Evolutionary conservation across 1,140 invertebrate species (phyloP).

Genomic region (Formica selysi): DNA sequence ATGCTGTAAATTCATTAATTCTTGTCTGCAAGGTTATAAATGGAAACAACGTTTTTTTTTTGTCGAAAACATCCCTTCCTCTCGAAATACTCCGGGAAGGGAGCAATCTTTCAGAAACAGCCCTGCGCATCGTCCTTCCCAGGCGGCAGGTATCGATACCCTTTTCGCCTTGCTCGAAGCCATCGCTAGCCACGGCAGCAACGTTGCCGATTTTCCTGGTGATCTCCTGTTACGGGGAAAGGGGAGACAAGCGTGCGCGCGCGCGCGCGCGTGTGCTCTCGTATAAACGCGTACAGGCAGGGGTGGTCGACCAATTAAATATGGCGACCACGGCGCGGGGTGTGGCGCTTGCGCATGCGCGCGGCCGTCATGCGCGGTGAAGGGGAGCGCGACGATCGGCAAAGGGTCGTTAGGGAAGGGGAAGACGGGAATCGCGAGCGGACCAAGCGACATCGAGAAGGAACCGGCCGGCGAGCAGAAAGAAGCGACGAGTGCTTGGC

Average conservation of each 20-base stretch:
- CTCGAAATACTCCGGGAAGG: too few species aligned
- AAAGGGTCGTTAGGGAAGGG: not conserved
- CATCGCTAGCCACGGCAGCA: constrained; percentile 51
- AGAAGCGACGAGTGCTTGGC: constrained; percentile 73
- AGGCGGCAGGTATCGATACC: not conserved
- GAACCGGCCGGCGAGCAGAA: constrained; percentile 77
- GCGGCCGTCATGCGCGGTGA: constrained; percentile 36
- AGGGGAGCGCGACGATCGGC: constrained; percentile 32
- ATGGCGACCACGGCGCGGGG: constrained; percentile 79
- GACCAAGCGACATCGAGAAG: constrained; percentile 65
- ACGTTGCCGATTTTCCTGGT: constrained; percentile 65
- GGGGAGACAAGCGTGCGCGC: not conserved
- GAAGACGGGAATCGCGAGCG: constrained; percentile 46
- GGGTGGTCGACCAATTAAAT: constrained; percentile 83
- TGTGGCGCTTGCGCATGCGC: constrained; percentile 83
- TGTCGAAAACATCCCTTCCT: not conserved
- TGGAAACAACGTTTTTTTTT: not conserved
- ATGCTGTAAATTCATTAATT: not conserved
- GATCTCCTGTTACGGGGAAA: not conserved
- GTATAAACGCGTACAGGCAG: constrained; percentile 63
- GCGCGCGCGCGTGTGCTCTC: constrained; percentile 13
- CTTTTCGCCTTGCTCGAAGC: constrained; percentile 31
- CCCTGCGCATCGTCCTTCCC: not conserved
- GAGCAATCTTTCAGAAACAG: not conserved
- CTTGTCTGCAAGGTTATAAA: not conserved